Percentiles rank a stretch among this genome's conserved stretches.
phyloP scores from a whole-genome alignment of 1,140 invertebrate genomes.

The Cecropterus lyciades region DNA sequence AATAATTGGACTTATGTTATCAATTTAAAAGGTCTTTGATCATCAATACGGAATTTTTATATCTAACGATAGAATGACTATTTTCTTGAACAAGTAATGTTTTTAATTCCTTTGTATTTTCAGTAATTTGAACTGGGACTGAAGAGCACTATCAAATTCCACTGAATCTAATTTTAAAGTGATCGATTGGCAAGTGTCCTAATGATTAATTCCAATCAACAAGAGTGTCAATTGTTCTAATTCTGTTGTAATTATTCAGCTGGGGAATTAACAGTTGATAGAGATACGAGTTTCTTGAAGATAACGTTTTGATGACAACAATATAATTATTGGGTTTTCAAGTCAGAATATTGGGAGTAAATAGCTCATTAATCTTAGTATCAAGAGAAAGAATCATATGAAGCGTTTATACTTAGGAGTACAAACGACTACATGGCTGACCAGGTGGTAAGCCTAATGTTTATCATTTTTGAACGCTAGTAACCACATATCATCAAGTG shows the following conservation, averaged over 20 bases:
- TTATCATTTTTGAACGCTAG: too few relatives aligned
- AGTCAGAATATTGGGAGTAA: neutral
- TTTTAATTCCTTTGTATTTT: too few relatives aligned
- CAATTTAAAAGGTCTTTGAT: neutral
- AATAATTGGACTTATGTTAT: neutral
- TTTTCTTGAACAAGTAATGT: too few relatives aligned
- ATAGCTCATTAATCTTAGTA: neutral
- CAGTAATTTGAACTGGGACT: slow-evolving; percentile 4
- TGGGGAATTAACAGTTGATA: neutral
- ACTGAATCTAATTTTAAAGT: slow-evolving; percentile 7
- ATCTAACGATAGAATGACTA: neutral
- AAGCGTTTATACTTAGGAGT: too few relatives aligned
- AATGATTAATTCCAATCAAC: slow-evolving; percentile 27
- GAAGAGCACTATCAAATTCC: slow-evolving; percentile 1
- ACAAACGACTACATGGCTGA: too few relatives aligned
- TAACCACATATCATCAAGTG: too few relatives aligned
- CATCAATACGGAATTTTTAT: neutral
- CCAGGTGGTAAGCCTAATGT: too few relatives aligned
- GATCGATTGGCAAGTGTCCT: slow-evolving; percentile 28
- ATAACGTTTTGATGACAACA: neutral
- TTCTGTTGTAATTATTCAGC: slow-evolving; percentile 19
- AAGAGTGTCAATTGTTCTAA: slow-evolving; percentile 21
- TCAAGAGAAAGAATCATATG: too few relatives aligned
- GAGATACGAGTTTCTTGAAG: neutral
- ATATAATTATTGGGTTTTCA: neutral